phyloP scores from a whole-genome alignment of 2,113 vertebrate genomes.

The Perca schrenkii region DNA sequence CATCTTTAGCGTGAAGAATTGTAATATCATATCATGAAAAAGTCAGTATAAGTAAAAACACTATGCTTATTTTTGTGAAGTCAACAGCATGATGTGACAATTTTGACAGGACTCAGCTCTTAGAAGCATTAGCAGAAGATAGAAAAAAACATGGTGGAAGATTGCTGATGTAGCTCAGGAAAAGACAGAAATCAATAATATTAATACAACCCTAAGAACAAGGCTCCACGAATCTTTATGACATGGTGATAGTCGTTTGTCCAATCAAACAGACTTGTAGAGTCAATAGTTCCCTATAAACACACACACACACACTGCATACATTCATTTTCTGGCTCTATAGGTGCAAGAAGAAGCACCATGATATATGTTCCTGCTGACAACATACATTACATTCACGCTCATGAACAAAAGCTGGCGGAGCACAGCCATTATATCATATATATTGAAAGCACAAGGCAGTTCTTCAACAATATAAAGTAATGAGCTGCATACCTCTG shows the following conservation, averaged over 20 bases:
- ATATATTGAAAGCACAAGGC: conserved; percentile 2
- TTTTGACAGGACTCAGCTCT: neutral
- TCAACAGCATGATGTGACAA: neutral
- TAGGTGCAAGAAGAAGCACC: conserved; percentile 2
- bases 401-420: conserved; percentile 1
- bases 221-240: conserved; percentile 33
- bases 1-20: neutral
- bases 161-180: conserved; percentile 19
- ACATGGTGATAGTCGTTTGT: conserved; percentile 19
- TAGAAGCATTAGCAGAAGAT: neutral
- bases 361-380: conserved; percentile 33
- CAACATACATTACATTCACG: conserved; percentile 8
- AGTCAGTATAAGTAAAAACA: neutral
- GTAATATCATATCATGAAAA: neutral
- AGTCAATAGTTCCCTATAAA: conserved; percentile 25
- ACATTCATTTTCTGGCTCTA: conserved; percentile 11
- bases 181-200: conserved; percentile 38
- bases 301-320: conserved; percentile 12
- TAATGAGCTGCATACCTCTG: conserved; percentile 4
- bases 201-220: conserved; percentile 33
- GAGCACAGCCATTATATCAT: conserved; percentile 9
- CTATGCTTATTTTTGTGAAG: neutral
- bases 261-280: conserved; percentile 1
- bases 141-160: neutral
- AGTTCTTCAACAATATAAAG: conserved; percentile 1